These are phyloP conservation scores for Junco hyemalis DNA, from an alignment of 2,113 vertebrate species.

Conservation along the genomic window DNA sequence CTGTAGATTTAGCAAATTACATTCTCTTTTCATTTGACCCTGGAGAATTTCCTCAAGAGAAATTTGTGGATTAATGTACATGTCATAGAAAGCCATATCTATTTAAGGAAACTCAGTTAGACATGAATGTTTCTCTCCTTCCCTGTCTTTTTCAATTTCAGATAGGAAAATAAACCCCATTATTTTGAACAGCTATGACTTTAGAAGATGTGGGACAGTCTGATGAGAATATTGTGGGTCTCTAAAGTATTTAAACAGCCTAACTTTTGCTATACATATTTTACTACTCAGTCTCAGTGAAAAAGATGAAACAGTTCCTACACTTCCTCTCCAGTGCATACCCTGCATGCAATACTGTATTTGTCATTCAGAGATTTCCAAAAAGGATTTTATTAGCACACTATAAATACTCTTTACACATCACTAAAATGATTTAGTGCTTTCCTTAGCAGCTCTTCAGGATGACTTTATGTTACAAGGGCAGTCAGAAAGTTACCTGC, in stretches of 20 bases:
- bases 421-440: not conserved
- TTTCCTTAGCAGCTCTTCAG: not conserved
- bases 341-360: not conserved
- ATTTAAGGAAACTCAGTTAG: not conserved
- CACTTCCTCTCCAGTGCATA: not conserved
- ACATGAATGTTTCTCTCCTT: not conserved
- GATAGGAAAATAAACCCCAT: not conserved
- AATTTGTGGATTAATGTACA: not conserved
- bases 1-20: not conserved
- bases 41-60: not conserved
- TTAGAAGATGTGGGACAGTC: not conserved
- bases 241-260: not conserved
- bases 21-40: conserved; percentile 7
- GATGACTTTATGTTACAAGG: not conserved
- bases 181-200: not conserved
- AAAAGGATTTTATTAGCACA: not conserved
- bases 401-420: not conserved
- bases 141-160: not conserved
- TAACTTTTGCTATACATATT: not conserved
- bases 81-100: not conserved
- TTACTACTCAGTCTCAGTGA: not conserved
- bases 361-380: not conserved
- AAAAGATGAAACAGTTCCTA: not conserved
- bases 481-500: not conserved
- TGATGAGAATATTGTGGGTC: not conserved